A percentile compares a stretch with the other conserved stretches of the same genome.
Conservation (phyloP, 2,797 vertebrate genomes). For the Schizopygopsis pylzovi region DNA sequence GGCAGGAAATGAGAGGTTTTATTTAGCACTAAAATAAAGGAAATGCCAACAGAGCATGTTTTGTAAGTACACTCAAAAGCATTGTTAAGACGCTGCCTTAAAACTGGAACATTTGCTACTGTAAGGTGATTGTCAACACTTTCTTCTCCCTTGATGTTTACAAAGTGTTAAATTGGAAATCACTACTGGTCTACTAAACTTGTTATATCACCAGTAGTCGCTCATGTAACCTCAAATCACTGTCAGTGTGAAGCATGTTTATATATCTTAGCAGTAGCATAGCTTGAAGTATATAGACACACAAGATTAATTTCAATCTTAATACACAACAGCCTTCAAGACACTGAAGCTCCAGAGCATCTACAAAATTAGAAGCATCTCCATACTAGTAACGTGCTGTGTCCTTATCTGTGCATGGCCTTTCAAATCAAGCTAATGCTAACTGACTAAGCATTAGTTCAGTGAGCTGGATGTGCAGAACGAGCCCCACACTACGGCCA, state of each 20-base stretch:
- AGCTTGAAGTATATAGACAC: slow-evolving; percentile 7
- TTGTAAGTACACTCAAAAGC: neutral
- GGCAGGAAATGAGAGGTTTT: slow-evolving; percentile 32
- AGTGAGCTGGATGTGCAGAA: slow-evolving; percentile 46
- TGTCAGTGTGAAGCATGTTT: slow-evolving; percentile 1
- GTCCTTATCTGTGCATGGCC: neutral
- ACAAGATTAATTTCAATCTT: slow-evolving; percentile 7
- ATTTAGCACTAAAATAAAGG: slow-evolving; percentile 22
- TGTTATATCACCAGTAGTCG: neutral
- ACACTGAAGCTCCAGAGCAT: slow-evolving; percentile 3
- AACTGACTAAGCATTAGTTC: slow-evolving; percentile 53
- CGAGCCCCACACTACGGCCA: neutral
- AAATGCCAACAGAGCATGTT: slow-evolving; percentile 33
- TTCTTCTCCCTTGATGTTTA: neutral
- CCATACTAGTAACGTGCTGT: slow-evolving; percentile 34
- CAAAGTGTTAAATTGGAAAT: neutral
- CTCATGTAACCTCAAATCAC: neutral
- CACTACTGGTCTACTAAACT: neutral
- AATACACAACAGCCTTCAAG: slow-evolving; percentile 21
- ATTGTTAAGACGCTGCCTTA: slow-evolving; percentile 44
- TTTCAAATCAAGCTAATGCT: slow-evolving; percentile 56
- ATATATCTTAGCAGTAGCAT: neutral
- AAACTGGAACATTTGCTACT: neutral
- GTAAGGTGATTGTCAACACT: neutral
- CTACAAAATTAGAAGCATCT: slow-evolving; percentile 36